Evolutionary conservation across 2,888 invertebrate genomes (phyloP).

Genomic region (Xanthostigma xanthostigma): DNA sequence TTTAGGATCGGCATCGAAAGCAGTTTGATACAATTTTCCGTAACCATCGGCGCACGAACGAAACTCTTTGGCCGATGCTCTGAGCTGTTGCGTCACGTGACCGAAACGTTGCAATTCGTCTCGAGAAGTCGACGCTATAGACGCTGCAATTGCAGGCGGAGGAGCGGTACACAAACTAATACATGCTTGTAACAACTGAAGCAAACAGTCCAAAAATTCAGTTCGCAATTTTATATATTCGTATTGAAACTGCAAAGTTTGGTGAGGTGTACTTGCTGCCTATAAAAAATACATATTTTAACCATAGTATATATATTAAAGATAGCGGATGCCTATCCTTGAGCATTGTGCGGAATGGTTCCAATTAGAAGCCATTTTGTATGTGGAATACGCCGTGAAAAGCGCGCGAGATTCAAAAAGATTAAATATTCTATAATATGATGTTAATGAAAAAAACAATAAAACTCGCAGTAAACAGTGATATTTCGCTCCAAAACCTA

Average conservation of each 20-base stretch:
- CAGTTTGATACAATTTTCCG: conserved; percentile 63
- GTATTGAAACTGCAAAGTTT: conserved; percentile 53
- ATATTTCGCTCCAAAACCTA: too few species aligned
- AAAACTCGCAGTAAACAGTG: too few species aligned
- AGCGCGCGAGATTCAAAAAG: too few species aligned
- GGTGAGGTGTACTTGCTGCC: conserved; percentile 50
- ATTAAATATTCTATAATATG: too few species aligned
- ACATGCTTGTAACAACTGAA: conserved; percentile 53
- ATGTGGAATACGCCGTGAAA: too few species aligned
- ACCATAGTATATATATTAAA: neutral
- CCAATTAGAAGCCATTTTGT: too few species aligned
- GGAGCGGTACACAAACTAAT: conserved; percentile 74
- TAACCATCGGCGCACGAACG: conserved; percentile 57
- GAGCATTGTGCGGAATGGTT: too few species aligned
- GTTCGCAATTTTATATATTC: conserved; percentile 65
- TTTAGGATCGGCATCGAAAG: conserved; percentile 72
- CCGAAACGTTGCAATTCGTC: conserved; percentile 68
- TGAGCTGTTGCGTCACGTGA: conserved; percentile 61
- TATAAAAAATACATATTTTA: conserved; percentile 21
- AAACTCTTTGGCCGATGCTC: conserved; percentile 60
- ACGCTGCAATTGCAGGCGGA: conserved; percentile 80
- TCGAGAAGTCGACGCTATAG: conserved; percentile 60
- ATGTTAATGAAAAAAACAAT: too few species aligned
- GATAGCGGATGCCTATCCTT: too few species aligned
- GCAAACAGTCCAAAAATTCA: conserved; percentile 51